Base-by-base conservation (phyloP, 2,797 vertebrate species). In the Labeo calbasu region DNA sequence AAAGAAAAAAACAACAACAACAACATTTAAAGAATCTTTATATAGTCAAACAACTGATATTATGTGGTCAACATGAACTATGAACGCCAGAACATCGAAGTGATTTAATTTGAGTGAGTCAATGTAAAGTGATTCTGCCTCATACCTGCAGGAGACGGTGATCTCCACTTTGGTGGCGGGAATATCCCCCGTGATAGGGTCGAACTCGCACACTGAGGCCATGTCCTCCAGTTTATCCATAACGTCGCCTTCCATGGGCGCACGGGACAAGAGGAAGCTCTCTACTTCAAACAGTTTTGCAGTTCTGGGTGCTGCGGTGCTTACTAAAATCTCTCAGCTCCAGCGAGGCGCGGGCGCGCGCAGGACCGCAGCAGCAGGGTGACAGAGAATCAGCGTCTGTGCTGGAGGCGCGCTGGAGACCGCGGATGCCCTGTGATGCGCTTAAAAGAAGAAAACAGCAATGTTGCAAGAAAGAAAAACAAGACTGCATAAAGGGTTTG, bases 161-260 rank as follows among this genome's bases (percentile, higher is more conserved):
- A 98, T 95, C 94, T 99, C 97, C 93, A 99, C 97, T 89, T 97
- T 98, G 89, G 97, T 98, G 90, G 97, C 96, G 43, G 97, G 97
- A 89, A 97, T 96, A 93, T 94, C 96, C 83, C 95, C 96, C 61
- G 94, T 93, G 87, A 96, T 93, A 46, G 96, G 95, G 90, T 97
- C 97, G 90, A 97, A 96, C 91, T 95, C 95, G 84, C 93, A 92
- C 90, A 97, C 94, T 84, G 95, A 96, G 84, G 96, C 96, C 94
- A 96, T 97, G 92, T 96, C 96, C 90, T 96, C 96, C 87, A 95
- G 92, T 90, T 95, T 96, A 92, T 97, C 96, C 96, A 96, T 96
- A 82, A 93, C 96, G 94, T 95, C 96, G 90, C 94, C 95, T 92
- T 95, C 94, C 96, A 96, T 96, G 89, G 83, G 89, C 61, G 90